These are phyloP conservation scores for Drosophila dives DNA, from an alignment of 2,888 invertebrate species.

Conservation along the genomic window DNA sequence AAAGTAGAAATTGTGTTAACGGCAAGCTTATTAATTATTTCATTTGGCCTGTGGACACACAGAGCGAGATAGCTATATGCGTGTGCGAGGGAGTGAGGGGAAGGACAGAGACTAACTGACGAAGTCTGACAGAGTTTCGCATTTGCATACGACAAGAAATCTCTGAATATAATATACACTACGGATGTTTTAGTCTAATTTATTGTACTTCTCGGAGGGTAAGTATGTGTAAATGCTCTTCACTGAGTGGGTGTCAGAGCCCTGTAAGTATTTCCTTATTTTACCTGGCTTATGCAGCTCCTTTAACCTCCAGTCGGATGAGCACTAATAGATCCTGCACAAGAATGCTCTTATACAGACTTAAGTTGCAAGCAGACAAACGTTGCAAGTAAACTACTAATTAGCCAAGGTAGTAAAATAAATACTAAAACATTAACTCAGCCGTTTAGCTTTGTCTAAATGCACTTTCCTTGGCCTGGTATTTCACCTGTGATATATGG, in stretches of 20 bases:
- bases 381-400: slow-evolving; percentile 1
- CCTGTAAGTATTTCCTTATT: neutral
- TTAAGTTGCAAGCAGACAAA: slow-evolving; percentile 1
- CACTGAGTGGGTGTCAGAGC: slow-evolving; percentile 2
- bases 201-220: slow-evolving; percentile 52
- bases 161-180: slow-evolving; percentile 28
- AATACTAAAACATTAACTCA: slow-evolving; percentile 7
- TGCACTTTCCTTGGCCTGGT: neutral
- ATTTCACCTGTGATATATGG: neutral
- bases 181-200: slow-evolving; percentile 56
- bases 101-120: neutral
- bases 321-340: slow-evolving; percentile 27
- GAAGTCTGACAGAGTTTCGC: slow-evolving; percentile 8
- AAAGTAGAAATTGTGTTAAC: slow-evolving; percentile 65
- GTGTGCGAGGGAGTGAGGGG: neutral
- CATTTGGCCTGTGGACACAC: slow-evolving; percentile 44
- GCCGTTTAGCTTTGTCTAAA: neutral
- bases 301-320: slow-evolving; percentile 27
- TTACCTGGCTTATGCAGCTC: slow-evolving; percentile 17
- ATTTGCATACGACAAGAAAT: slow-evolving; percentile 46
- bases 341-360: slow-evolving; percentile 2
- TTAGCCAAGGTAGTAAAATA: slow-evolving; percentile 17
- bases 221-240: slow-evolving; percentile 8
- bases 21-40: slow-evolving; percentile 71
- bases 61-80: neutral